These are phyloP conservation scores for Chondrosia reniformis DNA, from an alignment of 37 sponge, comb jelly and placozoan genomes.

Conservation along the genomic window DNA sequence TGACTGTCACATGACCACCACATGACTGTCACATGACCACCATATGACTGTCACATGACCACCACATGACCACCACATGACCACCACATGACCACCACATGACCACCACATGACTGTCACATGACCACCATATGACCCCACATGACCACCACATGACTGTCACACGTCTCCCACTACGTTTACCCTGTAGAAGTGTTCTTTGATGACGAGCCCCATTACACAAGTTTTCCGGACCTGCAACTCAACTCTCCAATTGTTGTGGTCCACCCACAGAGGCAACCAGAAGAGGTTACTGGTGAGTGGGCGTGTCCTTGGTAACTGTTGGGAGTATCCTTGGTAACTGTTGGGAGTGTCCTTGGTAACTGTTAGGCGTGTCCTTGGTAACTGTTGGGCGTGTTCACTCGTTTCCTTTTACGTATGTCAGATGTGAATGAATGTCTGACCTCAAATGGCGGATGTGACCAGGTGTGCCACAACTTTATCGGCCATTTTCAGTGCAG, in stretches of 20 bases:
- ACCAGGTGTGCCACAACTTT: background rate
- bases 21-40: too few relatives aligned
- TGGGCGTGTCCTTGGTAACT: background rate
- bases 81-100: too few relatives aligned
- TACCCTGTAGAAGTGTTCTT: slow-evolving; percentile 10
- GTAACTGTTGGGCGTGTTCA: background rate
- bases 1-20: too few relatives aligned
- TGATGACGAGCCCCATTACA: background rate
- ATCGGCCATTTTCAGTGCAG: background rate
- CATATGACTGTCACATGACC: too few relatives aligned
- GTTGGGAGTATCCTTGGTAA: background rate
- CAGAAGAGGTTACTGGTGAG: background rate
- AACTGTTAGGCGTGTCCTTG: background rate
- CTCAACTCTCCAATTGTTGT: background rate
- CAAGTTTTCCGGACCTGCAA: background rate
- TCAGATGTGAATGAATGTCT: background rate
- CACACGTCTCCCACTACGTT: too few relatives aligned
- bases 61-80: too few relatives aligned
- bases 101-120: too few relatives aligned
- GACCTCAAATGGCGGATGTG: background rate
- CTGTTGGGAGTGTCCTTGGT: background rate
- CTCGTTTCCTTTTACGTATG: background rate
- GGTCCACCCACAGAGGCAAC: slow-evolving; percentile 9
- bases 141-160: too few relatives aligned
- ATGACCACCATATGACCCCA: too few relatives aligned